These are phyloP conservation scores for Clarias laeviceps DNA, from an alignment of 2,797 vertebrate genomes.

Conservation along the genomic window DNA sequence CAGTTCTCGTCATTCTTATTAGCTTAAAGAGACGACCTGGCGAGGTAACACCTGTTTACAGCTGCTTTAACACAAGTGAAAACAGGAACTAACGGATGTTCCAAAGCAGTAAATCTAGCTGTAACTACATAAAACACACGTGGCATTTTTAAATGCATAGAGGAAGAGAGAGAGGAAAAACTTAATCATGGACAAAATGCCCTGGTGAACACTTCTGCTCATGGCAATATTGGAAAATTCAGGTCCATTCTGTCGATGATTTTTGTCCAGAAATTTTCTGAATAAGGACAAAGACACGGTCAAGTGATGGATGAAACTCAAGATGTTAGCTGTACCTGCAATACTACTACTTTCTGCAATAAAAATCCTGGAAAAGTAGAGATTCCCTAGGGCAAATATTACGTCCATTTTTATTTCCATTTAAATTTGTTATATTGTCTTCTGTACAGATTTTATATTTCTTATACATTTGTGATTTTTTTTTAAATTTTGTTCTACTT, in stretches of 20 bases:
- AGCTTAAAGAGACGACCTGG: not conserved
- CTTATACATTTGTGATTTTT: no score
- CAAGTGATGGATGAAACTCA: not conserved
- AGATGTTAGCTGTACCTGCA: not conserved
- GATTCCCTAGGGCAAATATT: no score
- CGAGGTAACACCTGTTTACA: not conserved
- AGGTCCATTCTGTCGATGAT: not conserved
- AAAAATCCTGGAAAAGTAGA: not conserved
- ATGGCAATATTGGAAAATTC: not conserved
- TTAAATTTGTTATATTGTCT: no score
- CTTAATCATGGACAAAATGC: not conserved
- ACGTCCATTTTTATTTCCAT: no score
- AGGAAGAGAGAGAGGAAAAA: not conserved
- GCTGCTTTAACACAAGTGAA: not conserved
- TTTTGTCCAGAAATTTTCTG: not conserved
- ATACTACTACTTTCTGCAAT: not conserved
- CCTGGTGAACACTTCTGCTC: not conserved
- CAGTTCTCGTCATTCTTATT: not conserved
- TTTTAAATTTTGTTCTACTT: no score
- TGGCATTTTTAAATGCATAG: not conserved
- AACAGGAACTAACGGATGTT: not conserved
- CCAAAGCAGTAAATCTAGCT: not conserved
- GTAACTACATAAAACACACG: not conserved
- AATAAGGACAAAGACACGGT: not conserved
- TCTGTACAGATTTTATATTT: no score